phyloP scores from a whole-genome alignment of 2,113 vertebrate species.

The Scortum barcoo region DNA sequence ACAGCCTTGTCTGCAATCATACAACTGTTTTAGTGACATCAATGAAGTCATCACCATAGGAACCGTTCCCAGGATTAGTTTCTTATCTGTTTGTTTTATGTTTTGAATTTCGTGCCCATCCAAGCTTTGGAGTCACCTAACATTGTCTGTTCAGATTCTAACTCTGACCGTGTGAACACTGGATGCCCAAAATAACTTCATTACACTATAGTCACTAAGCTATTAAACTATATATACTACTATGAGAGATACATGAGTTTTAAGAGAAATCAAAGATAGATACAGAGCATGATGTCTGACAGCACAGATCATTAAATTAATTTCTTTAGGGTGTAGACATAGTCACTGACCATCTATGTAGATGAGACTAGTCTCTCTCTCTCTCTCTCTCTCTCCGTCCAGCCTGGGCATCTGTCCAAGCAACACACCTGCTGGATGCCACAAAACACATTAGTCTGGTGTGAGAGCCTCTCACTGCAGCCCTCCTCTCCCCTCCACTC shows the following conservation, averaged over 20 bases:
- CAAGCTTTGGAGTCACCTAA: not conserved
- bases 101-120: not conserved
- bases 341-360: not conserved
- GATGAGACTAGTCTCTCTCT: not conserved
- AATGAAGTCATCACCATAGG: not conserved
- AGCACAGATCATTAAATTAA: not conserved
- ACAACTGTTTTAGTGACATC: not conserved
- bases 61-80: not conserved
- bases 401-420: constrained; percentile 61
- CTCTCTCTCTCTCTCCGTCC: constrained; percentile 20
- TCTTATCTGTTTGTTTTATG: not conserved
- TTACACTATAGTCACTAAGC: not conserved
- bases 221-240: not conserved
- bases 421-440: constrained; percentile 68
- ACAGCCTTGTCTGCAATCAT: not conserved
- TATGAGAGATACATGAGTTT: not conserved
- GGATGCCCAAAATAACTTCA: not conserved
- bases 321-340: not conserved
- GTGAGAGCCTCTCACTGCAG: constrained; percentile 46
- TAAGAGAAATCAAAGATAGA: not conserved
- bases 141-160: not conserved
- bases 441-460: constrained; percentile 58
- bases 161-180: not conserved
- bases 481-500: constrained; percentile 33
- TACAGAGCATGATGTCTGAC: not conserved